These are phyloP conservation scores for Alauda arvensis DNA, from an alignment of 2,797 vertebrate genomes.

Conservation along the genomic window DNA sequence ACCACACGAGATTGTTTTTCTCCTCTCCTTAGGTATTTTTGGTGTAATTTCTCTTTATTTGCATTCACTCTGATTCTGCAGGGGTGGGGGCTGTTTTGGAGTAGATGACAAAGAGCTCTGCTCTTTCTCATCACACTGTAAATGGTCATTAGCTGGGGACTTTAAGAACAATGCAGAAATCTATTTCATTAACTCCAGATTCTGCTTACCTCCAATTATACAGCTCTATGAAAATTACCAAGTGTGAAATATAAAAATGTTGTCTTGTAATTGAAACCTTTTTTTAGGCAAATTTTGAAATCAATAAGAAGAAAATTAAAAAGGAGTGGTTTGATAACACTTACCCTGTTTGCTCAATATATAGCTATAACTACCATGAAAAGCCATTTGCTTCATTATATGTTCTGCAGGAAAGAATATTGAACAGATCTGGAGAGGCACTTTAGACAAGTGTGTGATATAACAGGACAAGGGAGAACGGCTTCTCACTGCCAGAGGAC, in stretches of 20 bases:
- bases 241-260: slow-evolving; percentile 55
- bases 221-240: slow-evolving; percentile 30
- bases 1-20: background rate
- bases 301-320: slow-evolving; percentile 55
- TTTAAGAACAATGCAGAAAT: slow-evolving; percentile 48
- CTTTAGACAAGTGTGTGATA: background rate
- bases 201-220: slow-evolving; percentile 43
- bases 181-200: slow-evolving; percentile 54
- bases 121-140: background rate
- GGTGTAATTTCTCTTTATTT: slow-evolving; percentile 23
- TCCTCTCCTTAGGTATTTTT: slow-evolving; percentile 18
- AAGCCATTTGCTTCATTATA: background rate
- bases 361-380: slow-evolving; percentile 4
- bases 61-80: slow-evolving; percentile 3
- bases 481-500: background rate
- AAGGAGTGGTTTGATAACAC: background rate
- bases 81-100: background rate
- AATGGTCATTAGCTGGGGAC: background rate
- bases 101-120: background rate
- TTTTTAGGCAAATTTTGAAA: slow-evolving; percentile 57
- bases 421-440: background rate
- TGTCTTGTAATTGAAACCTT: slow-evolving; percentile 38
- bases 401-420: background rate
- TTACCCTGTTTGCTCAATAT: slow-evolving; percentile 9
- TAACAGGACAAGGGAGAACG: background rate